phyloP scores from a whole-genome alignment of 2,113 vertebrate genomes.

The Ceyx melanurus region DNA sequence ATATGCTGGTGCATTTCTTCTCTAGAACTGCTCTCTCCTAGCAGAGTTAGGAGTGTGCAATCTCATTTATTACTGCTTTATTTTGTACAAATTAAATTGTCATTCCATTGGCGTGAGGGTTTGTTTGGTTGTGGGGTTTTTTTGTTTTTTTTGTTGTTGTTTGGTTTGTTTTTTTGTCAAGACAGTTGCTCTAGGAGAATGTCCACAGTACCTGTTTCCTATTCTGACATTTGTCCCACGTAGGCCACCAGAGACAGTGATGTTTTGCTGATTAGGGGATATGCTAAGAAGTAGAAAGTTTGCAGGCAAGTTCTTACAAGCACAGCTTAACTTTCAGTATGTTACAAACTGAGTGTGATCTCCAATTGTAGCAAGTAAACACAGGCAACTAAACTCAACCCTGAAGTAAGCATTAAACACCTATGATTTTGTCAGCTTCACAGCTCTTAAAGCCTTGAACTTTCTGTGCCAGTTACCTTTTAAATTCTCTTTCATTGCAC shows the following conservation, averaged over 20 bases:
- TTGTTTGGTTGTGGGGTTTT: background rate
- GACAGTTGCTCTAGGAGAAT: background rate
- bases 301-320: background rate
- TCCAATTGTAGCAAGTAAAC: background rate
- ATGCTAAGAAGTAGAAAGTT: background rate
- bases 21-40: background rate
- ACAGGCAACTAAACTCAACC: background rate
- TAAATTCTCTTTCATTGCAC: background rate
- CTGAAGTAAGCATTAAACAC: background rate
- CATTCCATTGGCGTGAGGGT: too few species aligned
- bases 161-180: background rate
- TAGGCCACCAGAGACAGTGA: background rate
- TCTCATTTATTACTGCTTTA: background rate
- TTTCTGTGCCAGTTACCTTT: background rate
- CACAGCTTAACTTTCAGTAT: background rate
- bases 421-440: background rate
- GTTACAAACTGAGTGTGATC: background rate
- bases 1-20: background rate
- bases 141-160: background rate
- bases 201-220: background rate
- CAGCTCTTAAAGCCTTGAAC: background rate
- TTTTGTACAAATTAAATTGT: too few species aligned
- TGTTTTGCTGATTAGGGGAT: background rate
- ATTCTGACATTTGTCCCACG: background rate
- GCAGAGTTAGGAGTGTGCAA: background rate